Base-by-base conservation (phyloP, 2,113 vertebrate species). In the Ptychochromis oligacanthus region DNA sequence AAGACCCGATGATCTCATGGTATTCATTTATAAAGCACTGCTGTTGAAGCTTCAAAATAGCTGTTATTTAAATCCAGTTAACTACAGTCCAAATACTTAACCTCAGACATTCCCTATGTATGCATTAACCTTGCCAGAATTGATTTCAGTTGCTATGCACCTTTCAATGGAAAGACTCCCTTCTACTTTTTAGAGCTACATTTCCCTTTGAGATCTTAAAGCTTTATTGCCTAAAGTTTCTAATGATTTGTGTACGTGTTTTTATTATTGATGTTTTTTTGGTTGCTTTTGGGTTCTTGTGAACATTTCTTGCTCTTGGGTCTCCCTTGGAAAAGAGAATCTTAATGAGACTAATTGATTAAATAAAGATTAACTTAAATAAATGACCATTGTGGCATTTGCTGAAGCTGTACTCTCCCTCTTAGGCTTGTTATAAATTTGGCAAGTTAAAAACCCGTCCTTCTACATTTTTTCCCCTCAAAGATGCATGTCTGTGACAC, bases 341-440 rank as follows among this genome's bases (percentile, higher is more conserved):
- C 46, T 54, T 54, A 72, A 72, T n/a, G 67, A 72, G 26, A 72
- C 46, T 72, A 72, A 72, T n/a, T 72, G 24, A 72, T 52, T 52
- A 52, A 70, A 72, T 26, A 72, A 72, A 72, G 18, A 52, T 72
- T 34, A 54, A n/a, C 11, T 5, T 49, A 46, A 67, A 72, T 72
- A 34, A 72, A 72, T 72, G 46, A 72, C 67, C 46, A n/a, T 26
- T 34, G 46, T 0, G 11, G 46, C 26, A 72, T 72, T 72, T 26
- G 31, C 65, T 52, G 65, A 72, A 52, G 17, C 12, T 24, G 65
- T 31, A 14, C 24, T 31, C 75, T 72, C 78, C 34, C n/a, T 46
- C 52, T 36, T 72, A 60, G 62, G 78, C 74, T 60, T 8, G 20
- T 13, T 60, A 56, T 34, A 49, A 14, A n/a, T 72, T 72, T 72